Evolutionary conservation across 2,888 invertebrate genomes (phyloP), one percentile per base, ranked within the genome.

Genomic region (Ophion costatus): DNA sequence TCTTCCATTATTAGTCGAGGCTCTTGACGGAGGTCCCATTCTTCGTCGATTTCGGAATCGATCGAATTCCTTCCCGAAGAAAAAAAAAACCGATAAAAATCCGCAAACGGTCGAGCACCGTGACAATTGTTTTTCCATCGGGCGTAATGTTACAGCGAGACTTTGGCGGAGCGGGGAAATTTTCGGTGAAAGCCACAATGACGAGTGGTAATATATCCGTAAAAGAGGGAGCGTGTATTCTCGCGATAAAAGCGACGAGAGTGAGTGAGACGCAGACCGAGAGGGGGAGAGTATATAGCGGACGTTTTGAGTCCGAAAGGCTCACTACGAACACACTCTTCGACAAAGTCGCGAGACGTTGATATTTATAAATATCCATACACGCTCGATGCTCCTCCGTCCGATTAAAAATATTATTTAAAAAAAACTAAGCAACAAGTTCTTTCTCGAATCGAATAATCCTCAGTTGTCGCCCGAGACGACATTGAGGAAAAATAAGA

Each of bases 211-310:
- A 75, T 67, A 63, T 82, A 82, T 82, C 79, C 81, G 70, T 42
- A 73, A 75, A 76, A 74, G 33, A 85, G 79, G 59, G 80, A 70
- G 70, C n/a, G 63, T 33, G 29, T 56, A 59, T 20, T 9, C 11
- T 69, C 61, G 59, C 71, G 80, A 74, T 79, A 76, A 70, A 73
- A 71, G 78, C 10, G 56, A 51, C 56, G 77, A 77, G 81, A 82
- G 79, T 61, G 82, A 87, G 74, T 66, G 79, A 79, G 78, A 84
- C 29, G 33, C 29, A 59, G 38, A 59, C 61, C 74, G 89, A 90
- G 93, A 92, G 93, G 93, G 80, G 93, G 93, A 92, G 91, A 89
- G 91, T 93, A 93, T 93, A 93, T 92, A 93, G 93, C 91, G 89
- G 89, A 91, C 89, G 91, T 90, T 90, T 92, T 89, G 89, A 91